Conservation (phyloP, 2,113 vertebrate species). For the Heterotis niloticus region DNA sequence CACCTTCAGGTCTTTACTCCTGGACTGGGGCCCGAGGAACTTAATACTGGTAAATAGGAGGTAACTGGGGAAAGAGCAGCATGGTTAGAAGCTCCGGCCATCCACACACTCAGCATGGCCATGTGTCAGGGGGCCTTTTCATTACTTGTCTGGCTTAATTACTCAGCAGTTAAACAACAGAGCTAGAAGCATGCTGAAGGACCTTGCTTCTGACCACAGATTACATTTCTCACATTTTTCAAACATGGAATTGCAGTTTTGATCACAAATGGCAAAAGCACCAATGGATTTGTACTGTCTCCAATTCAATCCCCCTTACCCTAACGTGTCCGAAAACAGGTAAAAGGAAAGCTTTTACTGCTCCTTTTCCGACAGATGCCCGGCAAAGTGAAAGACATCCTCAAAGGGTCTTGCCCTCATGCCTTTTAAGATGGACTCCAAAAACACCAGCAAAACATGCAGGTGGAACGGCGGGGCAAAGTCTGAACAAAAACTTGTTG, state of each 20-base stretch:
- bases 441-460: neutral
- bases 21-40: slow-evolving; percentile 62
- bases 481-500: neutral
- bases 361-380: neutral
- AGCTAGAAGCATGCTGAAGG: neutral
- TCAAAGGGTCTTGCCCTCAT: neutral
- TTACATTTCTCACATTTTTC: neutral
- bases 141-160: neutral
- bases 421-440: neutral
- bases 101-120: neutral
- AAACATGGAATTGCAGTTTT: neutral
- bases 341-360: neutral
- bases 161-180: neutral
- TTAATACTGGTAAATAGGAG: slow-evolving; percentile 82
- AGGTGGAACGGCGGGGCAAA: slow-evolving; percentile 2
- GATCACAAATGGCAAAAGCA: neutral
- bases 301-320: neutral
- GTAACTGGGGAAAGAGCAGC: slow-evolving; percentile 72
- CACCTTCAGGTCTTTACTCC: slow-evolving; percentile 69
- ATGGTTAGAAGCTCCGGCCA: slow-evolving; percentile 20
- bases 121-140: neutral
- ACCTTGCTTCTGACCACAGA: neutral
- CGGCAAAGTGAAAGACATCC: neutral
- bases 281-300: neutral
- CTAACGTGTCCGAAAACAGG: neutral